phyloP scores from a whole-genome alignment of 2,888 invertebrate species.

The Pyrochroa serraticornis region DNA sequence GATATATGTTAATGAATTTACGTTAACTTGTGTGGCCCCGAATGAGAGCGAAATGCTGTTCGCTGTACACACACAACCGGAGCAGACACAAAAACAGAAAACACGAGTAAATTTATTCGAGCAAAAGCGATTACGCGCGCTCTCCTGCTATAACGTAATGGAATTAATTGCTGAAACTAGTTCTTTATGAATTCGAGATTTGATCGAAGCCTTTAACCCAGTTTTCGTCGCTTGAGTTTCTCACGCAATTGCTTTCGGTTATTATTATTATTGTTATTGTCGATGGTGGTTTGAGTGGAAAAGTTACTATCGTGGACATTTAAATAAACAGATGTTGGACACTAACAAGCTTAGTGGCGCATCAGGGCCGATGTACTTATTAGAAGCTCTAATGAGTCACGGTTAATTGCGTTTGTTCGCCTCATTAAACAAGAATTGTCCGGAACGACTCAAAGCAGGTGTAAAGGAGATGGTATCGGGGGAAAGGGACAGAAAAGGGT shows the following conservation, averaged over 20 bases:
- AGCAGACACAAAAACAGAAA: too few relatives aligned
- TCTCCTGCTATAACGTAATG: slow-evolving; percentile 24
- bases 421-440: slow-evolving; percentile 35
- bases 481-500: slow-evolving; percentile 1
- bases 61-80: too few relatives aligned
- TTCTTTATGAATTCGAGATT: slow-evolving; percentile 36
- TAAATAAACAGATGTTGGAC: slow-evolving; percentile 23
- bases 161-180: slow-evolving; percentile 42
- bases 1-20: too few relatives aligned
- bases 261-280: too few relatives aligned
- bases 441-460: slow-evolving; percentile 17
- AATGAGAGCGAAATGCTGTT: too few relatives aligned
- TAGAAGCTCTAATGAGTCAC: slow-evolving; percentile 35
- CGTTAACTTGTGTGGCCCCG: too few relatives aligned
- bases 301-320: not conserved
- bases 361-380: slow-evolving; percentile 13
- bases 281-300: too few relatives aligned
- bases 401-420: slow-evolving; percentile 39
- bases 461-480: not conserved
- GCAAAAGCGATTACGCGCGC: too few relatives aligned
- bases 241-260: too few relatives aligned
- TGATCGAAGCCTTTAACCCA: slow-evolving; percentile 36
- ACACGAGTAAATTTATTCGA: too few relatives aligned
- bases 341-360: slow-evolving; percentile 12
- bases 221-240: too few relatives aligned